Conservation (phyloP, 2,888 invertebrate genomes). For the Orchesella flavescens region DNA sequence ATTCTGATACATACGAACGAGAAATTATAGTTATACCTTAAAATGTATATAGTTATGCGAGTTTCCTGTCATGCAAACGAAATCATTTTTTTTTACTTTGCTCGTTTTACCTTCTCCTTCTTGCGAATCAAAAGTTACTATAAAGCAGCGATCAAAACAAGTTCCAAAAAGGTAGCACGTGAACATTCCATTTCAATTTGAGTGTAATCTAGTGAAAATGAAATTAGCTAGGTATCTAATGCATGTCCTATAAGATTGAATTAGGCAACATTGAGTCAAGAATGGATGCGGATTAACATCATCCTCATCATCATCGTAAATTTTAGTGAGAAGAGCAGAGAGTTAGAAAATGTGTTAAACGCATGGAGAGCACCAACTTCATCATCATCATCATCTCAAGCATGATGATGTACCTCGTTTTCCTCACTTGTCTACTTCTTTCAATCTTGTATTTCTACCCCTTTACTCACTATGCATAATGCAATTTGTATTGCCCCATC, state of each 20-base stretch:
- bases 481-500: conserved; percentile 31
- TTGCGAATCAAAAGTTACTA: neutral
- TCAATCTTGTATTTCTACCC: too few relatives aligned
- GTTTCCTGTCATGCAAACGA: neutral
- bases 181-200: conserved; percentile 6
- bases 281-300: neutral
- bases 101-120: too few relatives aligned
- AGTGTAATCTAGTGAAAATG: neutral
- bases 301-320: neutral
- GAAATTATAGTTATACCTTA: neutral
- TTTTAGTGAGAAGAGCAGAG: neutral
- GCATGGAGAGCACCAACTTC: neutral
- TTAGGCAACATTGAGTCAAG: neutral
- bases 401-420: neutral
- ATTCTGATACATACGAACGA: too few relatives aligned
- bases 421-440: too few relatives aligned
- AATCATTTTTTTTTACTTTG: too few relatives aligned
- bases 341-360: neutral
- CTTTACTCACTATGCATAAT: conserved; percentile 25
- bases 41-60: neutral
- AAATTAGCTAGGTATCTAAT: neutral
- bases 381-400: neutral
- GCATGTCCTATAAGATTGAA: neutral
- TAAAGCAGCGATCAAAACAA: neutral
- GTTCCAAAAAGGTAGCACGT: conserved; percentile 2